Base-by-base conservation (phyloP, 2,113 vertebrate species). In the Ailuropoda melanoleuca region DNA sequence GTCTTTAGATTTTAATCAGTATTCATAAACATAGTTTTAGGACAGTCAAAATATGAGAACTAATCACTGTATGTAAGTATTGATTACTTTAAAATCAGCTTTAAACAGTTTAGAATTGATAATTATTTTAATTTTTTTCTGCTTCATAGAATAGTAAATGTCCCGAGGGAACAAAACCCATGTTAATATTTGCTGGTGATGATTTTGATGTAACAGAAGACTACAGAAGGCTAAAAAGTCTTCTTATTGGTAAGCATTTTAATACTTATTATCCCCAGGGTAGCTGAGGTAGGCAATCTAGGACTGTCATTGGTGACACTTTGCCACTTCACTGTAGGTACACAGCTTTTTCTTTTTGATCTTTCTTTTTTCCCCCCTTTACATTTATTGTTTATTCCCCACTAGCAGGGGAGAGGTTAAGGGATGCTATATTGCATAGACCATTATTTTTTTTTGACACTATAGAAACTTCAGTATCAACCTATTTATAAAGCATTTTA, bases 181-280 rank as follows among this genome's bases (percentile, higher is more conserved):
- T 99, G 99, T 97, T 99, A 48, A 99, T 99, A 98, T 99, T 99
- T 98, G 99, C 99, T 53, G 99, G 99, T 15, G 99, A 99, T 3
- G 72, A 98, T 48, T 99, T 99, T 96, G 99, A 99, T 77, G 87
- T 98, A 0, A 99, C 99, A 95, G 99, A 98, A 84, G 99, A 99
- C 60, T 99, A 99, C 85, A 99, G 98, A 96, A 99, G 99, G 72
- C 97, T 99, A 34, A 99, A 99, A 98, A 99, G 96, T 97, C 98
- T 99, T 66, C 98, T 99, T 34, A 99, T 99, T 98, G 99, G 99
- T 99, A 97, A 95, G 94, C 97, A 48, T 75, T 56, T 70, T 77
- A 84, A 43, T 95, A 43, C 55, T 87, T 50, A 11, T 80, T 50
- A 11, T 56, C 15, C 56, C 0, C 29, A 60, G 12, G 19, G 9